Base-by-base conservation (phyloP, 2,113 vertebrate genomes). In the Sphaerodactylus townsendi region DNA sequence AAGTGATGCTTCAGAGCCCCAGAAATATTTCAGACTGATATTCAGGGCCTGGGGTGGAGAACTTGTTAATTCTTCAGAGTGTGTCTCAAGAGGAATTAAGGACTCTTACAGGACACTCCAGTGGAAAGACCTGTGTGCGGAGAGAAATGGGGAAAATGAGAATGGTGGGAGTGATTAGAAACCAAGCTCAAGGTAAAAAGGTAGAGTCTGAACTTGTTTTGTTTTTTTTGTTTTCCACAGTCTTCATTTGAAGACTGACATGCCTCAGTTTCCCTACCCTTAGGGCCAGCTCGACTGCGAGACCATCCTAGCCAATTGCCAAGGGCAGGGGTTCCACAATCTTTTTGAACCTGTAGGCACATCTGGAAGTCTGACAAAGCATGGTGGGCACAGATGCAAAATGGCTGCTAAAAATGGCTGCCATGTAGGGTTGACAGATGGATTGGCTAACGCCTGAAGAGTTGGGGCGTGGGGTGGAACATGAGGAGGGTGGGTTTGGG, bases 31-130 rank as follows among this genome's bases (percentile, higher is more conserved):
- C 80, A 77, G 74, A 74, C 65, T 3, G 6, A 90, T 85, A 37
- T 59, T 76, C n/a, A 33, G 48, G 56, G 37, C 0, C 0, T 84
- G 35, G 66, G 56, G 28, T 79, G 76, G 39, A 33, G 86, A 91
- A 10, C 1, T 1, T 59, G 3, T 77, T 53, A 35, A 48, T 89
- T 72, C 92, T 92, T 92, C 80, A 85, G 82, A 77, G 37, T 50
- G 23, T 86, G 39, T 81, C 82, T 93, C 82, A 88, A 77, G 88
- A 77, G 33, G 2, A 80, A 66, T 76, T 74, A 59, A 85, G 46
- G 86, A 14, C 41, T 81, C 65, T 86, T 87, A 87, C 77, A 86
- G 81, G 73, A 88, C 53, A 82, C n/a, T 11, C 79, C 83, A 90
- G 75, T 88, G 80, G 81, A 44, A 64, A 88, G 59, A 69, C 86